Percentiles rank a stretch among this genome's conserved stretches.
Conservation (phyloP, 2,888 invertebrate genomes). For the Chironomus riparius region DNA sequence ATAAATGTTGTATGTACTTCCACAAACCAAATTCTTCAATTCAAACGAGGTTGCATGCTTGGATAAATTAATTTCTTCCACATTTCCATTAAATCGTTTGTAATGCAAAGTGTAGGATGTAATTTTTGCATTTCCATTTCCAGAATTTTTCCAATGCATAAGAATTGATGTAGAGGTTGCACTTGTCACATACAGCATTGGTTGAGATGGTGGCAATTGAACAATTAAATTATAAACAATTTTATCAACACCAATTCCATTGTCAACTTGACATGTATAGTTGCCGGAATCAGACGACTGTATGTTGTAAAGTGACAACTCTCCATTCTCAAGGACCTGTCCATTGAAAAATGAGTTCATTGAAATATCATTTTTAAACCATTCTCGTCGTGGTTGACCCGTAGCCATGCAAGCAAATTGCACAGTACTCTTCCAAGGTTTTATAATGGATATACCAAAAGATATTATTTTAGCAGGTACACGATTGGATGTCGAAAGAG, state of each 20-base stretch:
- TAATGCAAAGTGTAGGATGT: slow-evolving; percentile 60
- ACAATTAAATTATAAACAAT: slow-evolving; percentile 56
- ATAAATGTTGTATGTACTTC: slow-evolving; percentile 63
- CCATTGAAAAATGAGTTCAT: slow-evolving; percentile 51
- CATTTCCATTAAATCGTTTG: slow-evolving; percentile 54
- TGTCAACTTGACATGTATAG: slow-evolving; percentile 47
- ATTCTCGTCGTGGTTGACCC: slow-evolving; percentile 56
- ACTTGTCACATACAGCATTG: slow-evolving; percentile 62
- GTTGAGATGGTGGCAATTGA: slow-evolving; percentile 66
- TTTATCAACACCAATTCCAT: slow-evolving; percentile 58
- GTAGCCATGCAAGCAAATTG: slow-evolving; percentile 56
- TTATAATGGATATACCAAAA: slow-evolving; percentile 56
- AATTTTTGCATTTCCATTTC: slow-evolving; percentile 58
- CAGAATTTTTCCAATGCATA: slow-evolving; percentile 65
- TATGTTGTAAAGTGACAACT: slow-evolving; percentile 54
- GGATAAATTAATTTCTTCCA: slow-evolving; percentile 55
- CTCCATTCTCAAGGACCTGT: slow-evolving; percentile 55
- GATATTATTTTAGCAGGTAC: slow-evolving; percentile 62
- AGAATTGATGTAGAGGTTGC: slow-evolving; percentile 66
- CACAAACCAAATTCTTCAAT: slow-evolving; percentile 58
- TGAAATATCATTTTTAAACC: slow-evolving; percentile 52
- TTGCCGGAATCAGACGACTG: slow-evolving; percentile 58
- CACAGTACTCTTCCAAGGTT: slow-evolving; percentile 58
- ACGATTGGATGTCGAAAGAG: slow-evolving; percentile 55
- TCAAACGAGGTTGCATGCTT: slow-evolving; percentile 59